Base-by-base conservation (phyloP, 1,140 invertebrate species). In the Diachasma alloeum region DNA sequence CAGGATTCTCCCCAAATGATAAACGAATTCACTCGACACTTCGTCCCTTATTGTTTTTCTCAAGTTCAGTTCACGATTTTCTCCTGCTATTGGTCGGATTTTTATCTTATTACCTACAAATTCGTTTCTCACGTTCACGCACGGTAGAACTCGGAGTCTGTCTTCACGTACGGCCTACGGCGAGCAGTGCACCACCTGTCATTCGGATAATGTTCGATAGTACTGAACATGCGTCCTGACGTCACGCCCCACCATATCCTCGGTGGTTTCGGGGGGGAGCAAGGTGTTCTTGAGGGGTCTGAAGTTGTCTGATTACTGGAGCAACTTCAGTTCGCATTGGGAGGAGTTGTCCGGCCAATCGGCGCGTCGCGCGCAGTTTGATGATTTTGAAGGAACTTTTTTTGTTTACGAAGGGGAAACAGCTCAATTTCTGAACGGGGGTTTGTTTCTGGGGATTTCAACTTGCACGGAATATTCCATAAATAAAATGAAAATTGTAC, bases 161-260 rank as follows among this genome's bases (percentile, higher is more conserved):
- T 13, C 17, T 66, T 73, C 73, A 53, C 56, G 67, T 59, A 63
- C 59, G 59, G 44, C 59, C n/a, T n/a, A n/a, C n/a, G n/a, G n/a
- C 56, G 72, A 70, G 80, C 79, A 59, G 76, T 78, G 79, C 84
- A 87, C 86, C 86, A 88, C 86, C 87, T 88, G 86, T 88, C 87
- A 87, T 83, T 87, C 81, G 78, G 78, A 83, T 85, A 84, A 59
- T 84, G 87, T 86, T 87, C 86, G 85, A 88, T 87, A 87, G 83
- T 81, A 85, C 31, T 82, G 83, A 87, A 87, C 87, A 87, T 86
- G 87, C 86, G 87, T 87, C 82, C 82, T 85, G 84, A 83, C 82
- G 81, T 83, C 79, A 79, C 79, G 80, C 81, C 80, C 76, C 39
- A 37, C 31, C 39, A 74, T 17, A 22, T 39, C n/a, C n/a, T n/a